These are phyloP conservation scores for Dendrolimus punctatus DNA, from an alignment of 1,140 invertebrate species.

Conservation along the genomic window DNA sequence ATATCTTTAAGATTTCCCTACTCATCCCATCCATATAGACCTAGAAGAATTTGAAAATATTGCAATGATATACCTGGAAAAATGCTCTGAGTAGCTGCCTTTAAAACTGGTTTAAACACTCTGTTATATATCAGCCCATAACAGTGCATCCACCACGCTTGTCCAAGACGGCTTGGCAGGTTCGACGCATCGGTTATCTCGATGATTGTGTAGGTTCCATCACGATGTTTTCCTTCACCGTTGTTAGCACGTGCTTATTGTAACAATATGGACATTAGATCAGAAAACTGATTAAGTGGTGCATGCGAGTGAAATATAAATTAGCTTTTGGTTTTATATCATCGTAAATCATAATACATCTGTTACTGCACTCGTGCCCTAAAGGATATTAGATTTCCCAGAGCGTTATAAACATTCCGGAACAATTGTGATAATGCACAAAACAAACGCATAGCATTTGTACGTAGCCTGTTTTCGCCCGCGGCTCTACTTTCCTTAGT, in stretches of 20 bases:
- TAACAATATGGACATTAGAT: too few species aligned
- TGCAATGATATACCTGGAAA: too few species aligned
- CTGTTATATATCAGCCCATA: too few species aligned
- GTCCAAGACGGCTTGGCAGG: too few species aligned
- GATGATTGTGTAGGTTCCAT: too few species aligned
- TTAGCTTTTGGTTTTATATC: neutral
- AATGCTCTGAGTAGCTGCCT: too few species aligned
- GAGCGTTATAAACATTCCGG: constrained; percentile 36
- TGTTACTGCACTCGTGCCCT: neutral
- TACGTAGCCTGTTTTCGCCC: constrained; percentile 1
- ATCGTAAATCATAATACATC: neutral
- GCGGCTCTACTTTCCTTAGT: neutral
- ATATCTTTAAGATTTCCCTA: neutral
- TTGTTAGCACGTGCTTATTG: too few species aligned
- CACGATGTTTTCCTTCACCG: too few species aligned
- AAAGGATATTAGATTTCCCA: constrained; percentile 36
- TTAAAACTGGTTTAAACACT: neutral
- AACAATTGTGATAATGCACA: constrained; percentile 24
- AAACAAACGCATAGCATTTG: constrained; percentile 15
- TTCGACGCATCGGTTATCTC: too few species aligned
- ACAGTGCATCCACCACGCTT: too few species aligned
- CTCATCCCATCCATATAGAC: neutral
- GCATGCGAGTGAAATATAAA: neutral
- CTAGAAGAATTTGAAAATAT: too few species aligned
- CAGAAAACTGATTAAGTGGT: too few species aligned